Conservation (phyloP, 2,113 vertebrate species). For the Pungitius pungitius region DNA sequence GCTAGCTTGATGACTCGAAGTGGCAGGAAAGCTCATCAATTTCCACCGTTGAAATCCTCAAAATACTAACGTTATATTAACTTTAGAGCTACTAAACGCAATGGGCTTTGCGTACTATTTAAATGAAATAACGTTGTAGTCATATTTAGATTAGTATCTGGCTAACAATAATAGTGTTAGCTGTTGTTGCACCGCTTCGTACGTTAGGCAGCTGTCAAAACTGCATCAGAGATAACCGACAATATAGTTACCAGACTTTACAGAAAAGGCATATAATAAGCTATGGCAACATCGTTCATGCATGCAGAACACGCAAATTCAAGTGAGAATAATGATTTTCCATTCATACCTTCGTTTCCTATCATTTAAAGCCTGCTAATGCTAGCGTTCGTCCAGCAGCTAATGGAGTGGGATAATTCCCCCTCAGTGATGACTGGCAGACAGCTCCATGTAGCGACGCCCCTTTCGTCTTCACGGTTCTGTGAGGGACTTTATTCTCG, state of each 20-base stretch:
- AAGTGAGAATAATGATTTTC: background rate
- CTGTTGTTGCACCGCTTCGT: background rate
- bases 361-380: background rate
- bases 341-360: background rate
- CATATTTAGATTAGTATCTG: background rate
- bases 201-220: constrained; percentile 1
- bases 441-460: background rate
- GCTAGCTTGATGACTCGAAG: background rate
- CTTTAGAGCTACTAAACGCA: background rate
- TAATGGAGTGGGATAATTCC: background rate
- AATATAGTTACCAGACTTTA: background rate
- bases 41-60: background rate
- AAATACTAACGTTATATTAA: background rate
- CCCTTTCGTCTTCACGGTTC: background rate
- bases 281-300: background rate
- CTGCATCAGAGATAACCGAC: background rate
- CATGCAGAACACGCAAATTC: background rate
- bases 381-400: background rate
- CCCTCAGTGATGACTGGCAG: constrained; percentile 40
- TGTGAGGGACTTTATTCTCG: background rate
- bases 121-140: background rate
- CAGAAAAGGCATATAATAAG: background rate
- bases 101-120: background rate
- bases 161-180: background rate
- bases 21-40: background rate